Conservation (phyloP, 2,888 invertebrate species). For the Orthosia gracilis region DNA sequence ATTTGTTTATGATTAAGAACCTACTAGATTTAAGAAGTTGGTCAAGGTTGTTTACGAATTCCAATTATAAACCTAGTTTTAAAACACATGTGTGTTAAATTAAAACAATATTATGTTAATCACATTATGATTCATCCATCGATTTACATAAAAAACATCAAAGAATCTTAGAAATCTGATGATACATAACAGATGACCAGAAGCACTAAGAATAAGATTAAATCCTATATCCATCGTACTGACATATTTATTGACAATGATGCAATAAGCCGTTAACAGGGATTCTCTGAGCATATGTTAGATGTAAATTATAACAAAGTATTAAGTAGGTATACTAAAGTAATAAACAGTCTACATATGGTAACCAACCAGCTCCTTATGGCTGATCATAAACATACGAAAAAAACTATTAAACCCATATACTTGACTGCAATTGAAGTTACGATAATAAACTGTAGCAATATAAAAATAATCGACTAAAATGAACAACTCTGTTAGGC, state of each 20-base stretch:
- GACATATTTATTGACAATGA: constrained; percentile 45
- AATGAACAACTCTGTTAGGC: constrained; percentile 2
- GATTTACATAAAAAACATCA: constrained; percentile 22
- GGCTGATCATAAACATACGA: constrained; percentile 53
- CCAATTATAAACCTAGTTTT: constrained; percentile 8
- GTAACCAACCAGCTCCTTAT: constrained; percentile 52
- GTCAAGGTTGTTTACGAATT: constrained; percentile 47
- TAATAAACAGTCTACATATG: constrained; percentile 61
- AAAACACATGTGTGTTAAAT: constrained; percentile 8
- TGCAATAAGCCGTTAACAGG: constrained; percentile 61
- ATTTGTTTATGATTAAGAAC: constrained; percentile 8
- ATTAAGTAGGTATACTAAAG: constrained; percentile 50
- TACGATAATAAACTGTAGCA: constrained; percentile 18
- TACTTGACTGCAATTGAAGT: constrained; percentile 16
- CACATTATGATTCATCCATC: constrained; percentile 28
- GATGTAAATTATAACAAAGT: constrained; percentile 62
- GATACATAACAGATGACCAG: constrained; percentile 36
- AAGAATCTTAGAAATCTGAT: constrained; percentile 42
- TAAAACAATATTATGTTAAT: constrained; percentile 43
- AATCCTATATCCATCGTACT: constrained; percentile 23
- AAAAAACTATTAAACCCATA: constrained; percentile 38
- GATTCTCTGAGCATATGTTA: constrained; percentile 67
- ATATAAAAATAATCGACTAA: constrained; percentile 38
- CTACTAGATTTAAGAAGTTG: constrained; percentile 20
- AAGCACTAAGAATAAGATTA: neutral